A percentile compares a stretch with the other conserved stretches of the same genome.
These are phyloP conservation scores for Myxocyprinus asiaticus DNA, from an alignment of 2,113 vertebrate genomes.

Conservation along the genomic window DNA sequence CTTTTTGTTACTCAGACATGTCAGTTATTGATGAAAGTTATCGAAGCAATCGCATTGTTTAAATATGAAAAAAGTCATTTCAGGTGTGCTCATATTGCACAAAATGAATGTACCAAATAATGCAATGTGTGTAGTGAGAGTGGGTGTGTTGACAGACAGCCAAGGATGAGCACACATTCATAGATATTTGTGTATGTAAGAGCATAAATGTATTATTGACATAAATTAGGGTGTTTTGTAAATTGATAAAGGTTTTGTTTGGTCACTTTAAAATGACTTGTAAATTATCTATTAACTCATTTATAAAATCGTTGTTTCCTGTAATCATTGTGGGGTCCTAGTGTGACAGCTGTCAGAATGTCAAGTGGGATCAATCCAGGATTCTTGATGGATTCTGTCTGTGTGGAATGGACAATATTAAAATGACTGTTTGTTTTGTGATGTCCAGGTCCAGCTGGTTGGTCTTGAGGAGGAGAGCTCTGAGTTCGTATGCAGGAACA, in stretches of 20 bases:
- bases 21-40: too few relatives aligned
- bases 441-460: constrained; percentile 89
- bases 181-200: background rate
- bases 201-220: background rate
- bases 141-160: background rate
- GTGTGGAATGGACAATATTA: background rate
- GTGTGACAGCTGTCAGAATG: constrained; percentile 6
- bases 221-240: too few relatives aligned
- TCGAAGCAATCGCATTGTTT: too few relatives aligned
- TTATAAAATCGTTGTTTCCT: too few relatives aligned
- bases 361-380: too few relatives aligned
- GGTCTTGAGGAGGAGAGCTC: constrained; percentile 98
- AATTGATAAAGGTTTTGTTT: background rate
- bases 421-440: background rate
- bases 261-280: background rate
- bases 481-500: constrained; percentile 95
- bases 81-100: too few relatives aligned
- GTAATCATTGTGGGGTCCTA: too few relatives aligned
- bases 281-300: background rate
- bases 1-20: too few relatives aligned
- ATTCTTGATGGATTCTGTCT: too few relatives aligned
- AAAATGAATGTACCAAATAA: too few relatives aligned
- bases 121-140: too few relatives aligned
- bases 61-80: too few relatives aligned
- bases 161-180: background rate